A percentile compares a stretch with the other conserved stretches of the same genome.
Conservation (phyloP, 2,888 invertebrate species). For the Drosophila glabriapex region DNA sequence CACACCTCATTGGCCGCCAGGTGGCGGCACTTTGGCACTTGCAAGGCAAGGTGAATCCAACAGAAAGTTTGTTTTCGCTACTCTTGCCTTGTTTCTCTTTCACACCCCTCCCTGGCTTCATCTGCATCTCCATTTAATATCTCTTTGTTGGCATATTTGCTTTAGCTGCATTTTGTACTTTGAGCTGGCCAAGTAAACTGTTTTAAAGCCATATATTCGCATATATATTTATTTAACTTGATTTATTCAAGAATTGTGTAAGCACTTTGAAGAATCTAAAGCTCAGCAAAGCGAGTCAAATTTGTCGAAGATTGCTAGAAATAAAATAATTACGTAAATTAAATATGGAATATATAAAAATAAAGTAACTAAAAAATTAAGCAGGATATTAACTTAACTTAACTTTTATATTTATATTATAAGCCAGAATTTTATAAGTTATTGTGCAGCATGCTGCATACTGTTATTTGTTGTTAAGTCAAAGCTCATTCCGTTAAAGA, state of each 20-base stretch:
- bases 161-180: slow-evolving; percentile 36
- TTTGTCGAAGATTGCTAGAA: background rate
- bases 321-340: background rate
- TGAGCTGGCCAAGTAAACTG: slow-evolving; percentile 37
- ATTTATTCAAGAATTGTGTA: slow-evolving; percentile 32
- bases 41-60: slow-evolving; percentile 17
- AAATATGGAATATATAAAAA: background rate
- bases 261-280: background rate
- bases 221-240: slow-evolving; percentile 35
- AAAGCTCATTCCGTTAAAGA: background rate
- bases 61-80: slow-evolving; percentile 42
- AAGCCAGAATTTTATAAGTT: background rate
- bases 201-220: slow-evolving; percentile 36
- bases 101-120: background rate
- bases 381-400: too few relatives aligned
- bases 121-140: slow-evolving; percentile 34
- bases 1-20: slow-evolving; percentile 77
- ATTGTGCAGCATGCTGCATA: background rate
- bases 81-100: background rate
- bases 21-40: slow-evolving; percentile 62
- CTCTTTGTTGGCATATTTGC: slow-evolving; percentile 57
- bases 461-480: background rate
- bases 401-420: background rate
- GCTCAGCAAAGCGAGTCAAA: background rate
- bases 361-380: background rate